Evolutionary conservation across 1,140 invertebrate species (phyloP).

Genomic region (Leptoteleia sp.): DNA sequence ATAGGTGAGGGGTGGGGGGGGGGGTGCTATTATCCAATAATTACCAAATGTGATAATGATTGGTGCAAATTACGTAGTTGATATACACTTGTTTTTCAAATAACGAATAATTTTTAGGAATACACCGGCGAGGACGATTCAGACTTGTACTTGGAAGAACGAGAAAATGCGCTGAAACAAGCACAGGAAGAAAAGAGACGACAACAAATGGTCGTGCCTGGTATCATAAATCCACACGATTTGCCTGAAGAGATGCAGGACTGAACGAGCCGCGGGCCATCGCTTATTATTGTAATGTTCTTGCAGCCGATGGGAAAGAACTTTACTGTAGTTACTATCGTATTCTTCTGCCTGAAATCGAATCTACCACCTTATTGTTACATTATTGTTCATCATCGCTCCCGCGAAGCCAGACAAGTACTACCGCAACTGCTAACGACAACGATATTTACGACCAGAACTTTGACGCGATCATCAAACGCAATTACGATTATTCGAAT

Average conservation of each 20-base stretch:
- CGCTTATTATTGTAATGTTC: slow-evolving; percentile 68
- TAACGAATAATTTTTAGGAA: slow-evolving; percentile 85
- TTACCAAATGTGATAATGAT: too few species aligned
- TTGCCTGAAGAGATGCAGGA: slow-evolving; percentile 99
- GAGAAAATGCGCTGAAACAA: slow-evolving; percentile 91
- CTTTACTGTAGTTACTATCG: slow-evolving; percentile 74
- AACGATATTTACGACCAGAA: slow-evolving; percentile 50
- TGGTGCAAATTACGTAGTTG: too few species aligned
- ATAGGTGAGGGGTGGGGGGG: too few species aligned
- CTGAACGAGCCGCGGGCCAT: slow-evolving; percentile 78
- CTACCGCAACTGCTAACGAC: slow-evolving; percentile 44
- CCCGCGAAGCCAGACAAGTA: slow-evolving; percentile 60
- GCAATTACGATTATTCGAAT: slow-evolving; percentile 53
- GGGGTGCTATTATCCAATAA: too few species aligned
- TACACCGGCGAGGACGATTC: slow-evolving; percentile 98
- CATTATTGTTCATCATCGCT: slow-evolving; percentile 42
- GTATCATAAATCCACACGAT: slow-evolving; percentile 98
- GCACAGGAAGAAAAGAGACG: slow-evolving; percentile 97
- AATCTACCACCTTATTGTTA: slow-evolving; percentile 65
- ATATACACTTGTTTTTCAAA: too few species aligned
- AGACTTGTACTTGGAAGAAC: slow-evolving; percentile 98
- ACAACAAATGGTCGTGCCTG: slow-evolving; percentile 96
- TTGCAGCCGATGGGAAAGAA: slow-evolving; percentile 73
- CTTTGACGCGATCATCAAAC: slow-evolving; percentile 58
- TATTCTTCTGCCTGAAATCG: slow-evolving; percentile 77